phyloP scores from a whole-genome alignment of 2,797 vertebrate genomes.

The Gallinago stenura region DNA sequence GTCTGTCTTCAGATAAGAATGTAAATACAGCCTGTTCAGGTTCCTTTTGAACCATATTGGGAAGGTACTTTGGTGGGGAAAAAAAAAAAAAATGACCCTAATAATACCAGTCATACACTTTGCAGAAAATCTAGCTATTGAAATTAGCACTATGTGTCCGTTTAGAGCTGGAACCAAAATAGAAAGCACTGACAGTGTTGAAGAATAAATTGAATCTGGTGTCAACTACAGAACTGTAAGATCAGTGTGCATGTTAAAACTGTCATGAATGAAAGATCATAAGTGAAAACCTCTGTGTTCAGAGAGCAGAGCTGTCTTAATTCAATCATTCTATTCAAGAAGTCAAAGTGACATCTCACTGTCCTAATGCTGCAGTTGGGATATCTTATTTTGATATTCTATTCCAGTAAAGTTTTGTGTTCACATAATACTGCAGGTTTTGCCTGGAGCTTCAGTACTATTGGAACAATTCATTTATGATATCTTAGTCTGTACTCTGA shows the following conservation, averaged over 20 bases:
- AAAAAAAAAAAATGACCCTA: neutral
- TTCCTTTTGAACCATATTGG: neutral
- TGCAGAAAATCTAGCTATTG: neutral
- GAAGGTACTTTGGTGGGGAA: neutral
- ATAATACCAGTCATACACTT: neutral
- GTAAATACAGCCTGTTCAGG: neutral
- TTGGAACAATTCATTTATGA: conserved; percentile 31
- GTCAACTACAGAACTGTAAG: neutral
- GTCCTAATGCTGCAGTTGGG: neutral
- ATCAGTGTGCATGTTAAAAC: neutral
- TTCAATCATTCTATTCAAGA: neutral
- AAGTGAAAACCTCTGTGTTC: neutral
- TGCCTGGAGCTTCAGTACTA: neutral
- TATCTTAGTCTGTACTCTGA: neutral
- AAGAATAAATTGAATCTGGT: neutral
- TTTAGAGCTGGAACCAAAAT: neutral
- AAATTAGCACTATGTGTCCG: neutral
- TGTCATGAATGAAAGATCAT: neutral
- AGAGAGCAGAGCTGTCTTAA: neutral
- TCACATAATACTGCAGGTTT: neutral
- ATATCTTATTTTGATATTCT: neutral
- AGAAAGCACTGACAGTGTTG: neutral
- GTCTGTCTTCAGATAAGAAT: neutral
- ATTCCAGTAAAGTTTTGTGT: neutral
- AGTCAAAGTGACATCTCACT: neutral